A percentile compares a stretch with the other conserved stretches of the same genome.
Conservation (phyloP, 2,888 invertebrate species). For the Resseliella maxima region DNA sequence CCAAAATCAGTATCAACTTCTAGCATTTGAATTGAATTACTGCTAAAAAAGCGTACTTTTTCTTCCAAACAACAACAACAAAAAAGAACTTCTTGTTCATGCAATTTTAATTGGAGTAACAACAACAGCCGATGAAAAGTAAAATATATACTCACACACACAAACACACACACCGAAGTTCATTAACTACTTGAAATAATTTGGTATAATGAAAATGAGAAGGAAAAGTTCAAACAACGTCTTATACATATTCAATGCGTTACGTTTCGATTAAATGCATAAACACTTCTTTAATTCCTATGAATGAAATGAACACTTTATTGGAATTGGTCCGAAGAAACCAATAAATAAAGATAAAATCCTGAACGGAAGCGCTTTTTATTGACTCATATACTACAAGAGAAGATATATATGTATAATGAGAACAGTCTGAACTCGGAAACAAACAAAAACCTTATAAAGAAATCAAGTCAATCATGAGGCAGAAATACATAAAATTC, state of each 20-base stretch:
- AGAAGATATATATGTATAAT: background rate
- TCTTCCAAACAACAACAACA: background rate
- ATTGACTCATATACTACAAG: background rate
- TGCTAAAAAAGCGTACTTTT: too few species aligned
- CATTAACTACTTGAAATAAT: slow-evolving; percentile 46
- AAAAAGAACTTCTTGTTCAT: background rate
- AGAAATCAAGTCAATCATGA: slow-evolving; percentile 3
- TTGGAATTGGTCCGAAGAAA: background rate
- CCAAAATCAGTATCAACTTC: background rate
- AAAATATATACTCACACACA: too few species aligned
- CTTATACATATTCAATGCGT: slow-evolving; percentile 24
- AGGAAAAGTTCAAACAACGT: background rate
- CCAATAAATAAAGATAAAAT: slow-evolving; percentile 22
- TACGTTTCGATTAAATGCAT: slow-evolving; percentile 43
- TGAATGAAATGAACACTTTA: background rate
- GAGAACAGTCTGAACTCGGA: background rate
- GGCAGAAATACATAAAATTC: background rate
- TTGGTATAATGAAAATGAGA: slow-evolving; percentile 23
- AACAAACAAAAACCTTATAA: background rate
- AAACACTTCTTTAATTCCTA: slow-evolving; percentile 11
- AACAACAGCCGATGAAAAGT: too few species aligned
- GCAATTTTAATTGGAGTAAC: background rate
- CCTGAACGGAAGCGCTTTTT: background rate
- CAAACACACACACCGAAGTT: too few species aligned
- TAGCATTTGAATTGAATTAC: background rate